Evolutionary conservation across 2,797 vertebrate genomes (phyloP), one percentile per base, ranked within the genome.

Genomic region (Notoglanidium macrostoma): DNA sequence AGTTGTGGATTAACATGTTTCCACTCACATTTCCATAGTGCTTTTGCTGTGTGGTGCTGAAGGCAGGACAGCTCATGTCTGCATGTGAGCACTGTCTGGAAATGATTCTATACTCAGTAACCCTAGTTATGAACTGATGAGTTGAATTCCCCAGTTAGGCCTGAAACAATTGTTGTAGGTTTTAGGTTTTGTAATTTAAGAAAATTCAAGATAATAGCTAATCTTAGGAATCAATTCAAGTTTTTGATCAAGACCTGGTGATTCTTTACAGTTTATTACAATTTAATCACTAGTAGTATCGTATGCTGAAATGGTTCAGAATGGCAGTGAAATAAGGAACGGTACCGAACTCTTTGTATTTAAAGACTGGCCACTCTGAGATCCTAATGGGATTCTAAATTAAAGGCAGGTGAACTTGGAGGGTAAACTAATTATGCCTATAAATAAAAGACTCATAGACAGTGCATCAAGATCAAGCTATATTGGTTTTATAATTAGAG

Each of bases 381-480:
- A 83, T 83, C 81, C 49, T 68, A 23, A 83, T 14, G n/a, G 46
- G 44, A 54, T 23, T 32, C 17, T 40, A 83, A 83, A 46, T 67
- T 21, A 68, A 49, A 49, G 44, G 21, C 35, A 63, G 78, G 79
- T 84, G 79, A 65, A 65, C 79, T 63, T 15, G 14, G 21, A 63
- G 59, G 80, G 26, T 65, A 65, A 67, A 65, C 46, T 83, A 83
- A 83, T 83, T 68, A 83, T 68, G 26, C 17, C 46, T 51, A 83
- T 83, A 68, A 83, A 82, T 81, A 65, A 26, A 26, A 40, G 23
- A n/a, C 26, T 49, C 46, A 19, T 70, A 23, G 72, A 29, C 32
- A 59, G 15, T 40, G 19, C 6, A 57, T 79, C 9, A 79, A 15
- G 61, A 49, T 49, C 61, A 65, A 49, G 40, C 26, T 65, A n/a